phyloP scores from a whole-genome alignment of 2,888 invertebrate species.

The Platycnemis pennipes region DNA sequence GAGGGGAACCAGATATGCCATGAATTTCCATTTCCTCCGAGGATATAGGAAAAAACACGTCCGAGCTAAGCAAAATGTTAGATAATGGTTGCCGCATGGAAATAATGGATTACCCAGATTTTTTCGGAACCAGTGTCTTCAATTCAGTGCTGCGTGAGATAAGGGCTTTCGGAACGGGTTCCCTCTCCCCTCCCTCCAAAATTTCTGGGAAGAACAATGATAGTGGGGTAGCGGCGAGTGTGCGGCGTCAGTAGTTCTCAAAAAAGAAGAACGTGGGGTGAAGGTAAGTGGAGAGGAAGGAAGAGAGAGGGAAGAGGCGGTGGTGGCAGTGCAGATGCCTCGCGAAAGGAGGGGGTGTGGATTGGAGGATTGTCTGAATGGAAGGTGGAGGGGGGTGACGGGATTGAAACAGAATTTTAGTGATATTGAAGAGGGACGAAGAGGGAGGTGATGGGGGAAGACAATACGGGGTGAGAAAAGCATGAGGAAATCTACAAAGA shows the following conservation, averaged over 20 bases:
- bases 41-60: too few species aligned
- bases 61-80: too few species aligned
- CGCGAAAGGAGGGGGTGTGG: neutral
- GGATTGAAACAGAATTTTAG: neutral
- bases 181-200: neutral
- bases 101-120: neutral
- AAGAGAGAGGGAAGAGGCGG: neutral
- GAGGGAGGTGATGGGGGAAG: neutral
- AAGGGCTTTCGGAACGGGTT: neutral
- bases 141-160: neutral
- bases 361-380: neutral
- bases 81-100: neutral
- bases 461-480: neutral
- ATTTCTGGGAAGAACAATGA: neutral
- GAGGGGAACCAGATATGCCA: too few species aligned
- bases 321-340: neutral
- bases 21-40: too few species aligned
- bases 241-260: neutral
- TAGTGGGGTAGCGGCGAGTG: neutral
- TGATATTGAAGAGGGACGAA: neutral
- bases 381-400: too few species aligned
- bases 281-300: neutral
- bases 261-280: neutral
- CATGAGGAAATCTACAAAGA: too few species aligned
- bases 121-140: neutral